phyloP scores from a whole-genome alignment of 2,113 vertebrate genomes.

The Mormyrus lacerda region DNA sequence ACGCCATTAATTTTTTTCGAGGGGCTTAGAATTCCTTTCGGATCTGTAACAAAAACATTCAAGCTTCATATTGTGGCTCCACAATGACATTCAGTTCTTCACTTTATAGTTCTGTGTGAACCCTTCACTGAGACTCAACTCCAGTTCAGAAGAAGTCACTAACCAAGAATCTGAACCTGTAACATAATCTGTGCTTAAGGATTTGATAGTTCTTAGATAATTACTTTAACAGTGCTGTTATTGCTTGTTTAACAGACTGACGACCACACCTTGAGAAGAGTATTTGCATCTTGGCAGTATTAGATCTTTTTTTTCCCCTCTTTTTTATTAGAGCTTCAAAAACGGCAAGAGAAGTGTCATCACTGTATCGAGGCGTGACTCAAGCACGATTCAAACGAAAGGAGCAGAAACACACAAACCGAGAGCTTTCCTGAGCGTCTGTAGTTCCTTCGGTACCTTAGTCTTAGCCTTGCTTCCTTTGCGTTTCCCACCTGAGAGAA shows the following conservation, averaged over 20 bases:
- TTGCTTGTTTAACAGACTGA: not conserved
- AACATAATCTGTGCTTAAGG: not conserved
- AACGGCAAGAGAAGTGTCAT: not conserved
- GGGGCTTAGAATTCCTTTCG: slow-evolving; percentile 6
- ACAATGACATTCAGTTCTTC: not conserved
- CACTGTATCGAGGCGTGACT: not conserved
- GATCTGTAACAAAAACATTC: slow-evolving; percentile 11
- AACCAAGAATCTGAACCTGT: not conserved
- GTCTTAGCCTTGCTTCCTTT: slow-evolving; percentile 3
- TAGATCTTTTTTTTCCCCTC: no score
- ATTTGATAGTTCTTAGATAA: not conserved
- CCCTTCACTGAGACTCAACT: not conserved
- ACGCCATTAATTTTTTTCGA: not conserved
- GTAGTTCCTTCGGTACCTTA: not conserved
- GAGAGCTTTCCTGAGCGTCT: not conserved
- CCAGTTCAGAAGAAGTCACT: not conserved
- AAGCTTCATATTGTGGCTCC: slow-evolving; percentile 41
- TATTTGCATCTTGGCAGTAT: not conserved
- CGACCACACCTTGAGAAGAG: not conserved
- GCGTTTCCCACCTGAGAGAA: slow-evolving; percentile 18
- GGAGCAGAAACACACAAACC: slow-evolving; percentile 6
- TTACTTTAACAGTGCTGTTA: not conserved
- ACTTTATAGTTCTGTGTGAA: not conserved
- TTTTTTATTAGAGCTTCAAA: no score
- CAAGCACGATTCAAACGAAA: not conserved